Conservation (phyloP, 2,113 vertebrate species). For the Cyanocitta stelleri region DNA sequence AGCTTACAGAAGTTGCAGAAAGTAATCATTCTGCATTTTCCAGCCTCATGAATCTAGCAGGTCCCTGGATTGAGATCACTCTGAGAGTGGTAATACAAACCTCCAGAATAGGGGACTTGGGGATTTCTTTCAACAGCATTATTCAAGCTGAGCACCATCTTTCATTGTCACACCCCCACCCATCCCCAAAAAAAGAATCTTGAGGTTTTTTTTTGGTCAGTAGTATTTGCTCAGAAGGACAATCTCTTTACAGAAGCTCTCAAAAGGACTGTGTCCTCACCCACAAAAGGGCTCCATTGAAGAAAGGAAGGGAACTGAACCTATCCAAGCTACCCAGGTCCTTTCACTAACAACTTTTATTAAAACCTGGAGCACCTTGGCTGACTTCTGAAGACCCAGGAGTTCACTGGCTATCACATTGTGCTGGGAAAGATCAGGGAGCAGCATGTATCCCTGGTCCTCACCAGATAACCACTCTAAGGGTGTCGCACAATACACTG, state of each 20-base stretch:
- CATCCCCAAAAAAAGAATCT: rapidly evolving
- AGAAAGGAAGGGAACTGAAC: not conserved
- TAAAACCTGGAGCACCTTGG: not conserved
- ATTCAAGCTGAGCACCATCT: not conserved
- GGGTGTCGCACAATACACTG: rapidly evolving
- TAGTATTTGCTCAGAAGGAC: not conserved
- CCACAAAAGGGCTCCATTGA: rapidly evolving
- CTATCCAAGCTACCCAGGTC: rapidly evolving
- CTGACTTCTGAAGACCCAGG: not conserved
- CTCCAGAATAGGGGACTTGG: not conserved
- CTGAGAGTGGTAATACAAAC: rapidly evolving
- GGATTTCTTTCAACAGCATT: not conserved
- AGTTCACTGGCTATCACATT: rapidly evolving
- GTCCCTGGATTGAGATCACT: no score
- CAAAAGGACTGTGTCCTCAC: not conserved
- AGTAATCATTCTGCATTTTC: not conserved
- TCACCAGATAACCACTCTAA: not conserved
- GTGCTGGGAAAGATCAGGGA: not conserved
- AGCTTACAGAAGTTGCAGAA: not conserved
- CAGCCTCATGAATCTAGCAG: not conserved
- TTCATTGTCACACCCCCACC: rapidly evolving
- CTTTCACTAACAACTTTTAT: not conserved
- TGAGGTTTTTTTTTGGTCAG: not conserved
- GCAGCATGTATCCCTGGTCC: not conserved
- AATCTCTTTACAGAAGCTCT: not conserved